Conservation (phyloP, 2,888 invertebrate species). For the Elegia similella region DNA sequence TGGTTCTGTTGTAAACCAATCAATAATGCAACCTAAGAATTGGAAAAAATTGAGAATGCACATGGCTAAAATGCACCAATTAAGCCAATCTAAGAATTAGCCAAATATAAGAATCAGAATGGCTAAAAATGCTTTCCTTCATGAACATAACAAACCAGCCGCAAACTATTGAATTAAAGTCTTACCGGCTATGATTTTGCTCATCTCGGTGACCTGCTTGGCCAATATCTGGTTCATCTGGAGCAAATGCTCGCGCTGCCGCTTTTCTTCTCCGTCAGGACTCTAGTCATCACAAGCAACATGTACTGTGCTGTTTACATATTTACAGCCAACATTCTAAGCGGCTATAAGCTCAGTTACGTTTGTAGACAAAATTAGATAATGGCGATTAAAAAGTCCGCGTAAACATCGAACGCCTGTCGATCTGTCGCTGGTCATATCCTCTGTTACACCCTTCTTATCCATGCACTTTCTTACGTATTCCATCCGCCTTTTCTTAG, state of each 20-base stretch:
- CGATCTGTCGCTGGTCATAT: no score
- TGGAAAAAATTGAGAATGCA: no score
- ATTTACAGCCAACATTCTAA: slow-evolving; percentile 77
- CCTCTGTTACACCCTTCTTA: no score
- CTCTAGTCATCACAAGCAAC: slow-evolving; percentile 78
- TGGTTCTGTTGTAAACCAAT: no score
- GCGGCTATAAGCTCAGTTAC: slow-evolving; percentile 54
- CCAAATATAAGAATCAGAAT: not conserved
- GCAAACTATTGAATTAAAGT: slow-evolving; percentile 30
- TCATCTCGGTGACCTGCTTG: slow-evolving; percentile 96
- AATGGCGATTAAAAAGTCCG: no score
- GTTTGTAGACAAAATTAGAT: slow-evolving; percentile 37
- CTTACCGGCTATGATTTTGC: slow-evolving; percentile 97
- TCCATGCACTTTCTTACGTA: no score
- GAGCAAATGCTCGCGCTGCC: slow-evolving; percentile 93
- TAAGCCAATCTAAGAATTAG: not conserved
- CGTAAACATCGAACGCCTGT: no score
- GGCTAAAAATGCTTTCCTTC: not conserved
- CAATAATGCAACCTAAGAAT: no score
- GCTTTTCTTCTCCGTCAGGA: slow-evolving; percentile 91
- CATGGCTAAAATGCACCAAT: no score
- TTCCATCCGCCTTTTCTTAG: no score
- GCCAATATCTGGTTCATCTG: slow-evolving; percentile 96
- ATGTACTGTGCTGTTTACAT: slow-evolving; percentile 55
- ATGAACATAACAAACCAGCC: not conserved